A percentile compares a stretch with the other conserved stretches of the same genome.
phyloP scores from a whole-genome alignment of 2,797 vertebrate genomes.

The Sebastes trivittatus region DNA sequence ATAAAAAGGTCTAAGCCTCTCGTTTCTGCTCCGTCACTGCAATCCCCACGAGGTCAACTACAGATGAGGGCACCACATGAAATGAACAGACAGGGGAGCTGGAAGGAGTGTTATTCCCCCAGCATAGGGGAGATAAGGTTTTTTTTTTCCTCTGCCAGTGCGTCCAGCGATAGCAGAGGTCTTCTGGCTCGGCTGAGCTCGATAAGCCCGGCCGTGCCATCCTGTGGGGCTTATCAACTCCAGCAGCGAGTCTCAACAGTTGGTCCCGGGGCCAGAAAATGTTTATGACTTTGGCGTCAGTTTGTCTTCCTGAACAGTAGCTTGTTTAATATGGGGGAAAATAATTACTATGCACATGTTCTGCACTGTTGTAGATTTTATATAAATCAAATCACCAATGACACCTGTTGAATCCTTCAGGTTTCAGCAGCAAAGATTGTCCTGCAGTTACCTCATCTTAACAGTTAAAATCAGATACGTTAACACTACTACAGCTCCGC shows the following conservation, averaged over 20 bases:
- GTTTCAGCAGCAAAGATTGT: not conserved
- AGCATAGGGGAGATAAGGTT: conserved; percentile 58
- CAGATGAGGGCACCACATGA: conserved; percentile 44
- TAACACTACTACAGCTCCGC: not conserved
- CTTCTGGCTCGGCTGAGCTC: conserved; percentile 38
- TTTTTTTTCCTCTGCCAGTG: conserved; percentile 36
- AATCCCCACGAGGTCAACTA: not conserved
- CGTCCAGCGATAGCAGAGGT: conserved; percentile 59
- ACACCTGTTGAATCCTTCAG: not conserved
- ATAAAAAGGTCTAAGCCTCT: not conserved
- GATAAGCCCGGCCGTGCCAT: conserved; percentile 71
- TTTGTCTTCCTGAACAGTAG: conserved; percentile 32
- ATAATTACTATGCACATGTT: not conserved
- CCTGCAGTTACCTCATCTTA: not conserved
- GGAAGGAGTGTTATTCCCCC: conserved; percentile 20
- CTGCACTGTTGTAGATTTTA: not conserved
- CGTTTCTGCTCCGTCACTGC: not conserved
- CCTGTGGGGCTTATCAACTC: conserved; percentile 72
- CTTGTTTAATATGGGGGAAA: conserved; percentile 5
- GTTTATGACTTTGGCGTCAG: conserved; percentile 63
- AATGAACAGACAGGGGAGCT: not conserved
- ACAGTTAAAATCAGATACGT: not conserved
- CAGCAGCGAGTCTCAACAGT: conserved; percentile 64
- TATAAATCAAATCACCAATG: not conserved
- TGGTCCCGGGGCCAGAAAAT: conserved; percentile 51